Conservation (phyloP, 2,113 vertebrate species). For the Ctenomys sociabilis region DNA sequence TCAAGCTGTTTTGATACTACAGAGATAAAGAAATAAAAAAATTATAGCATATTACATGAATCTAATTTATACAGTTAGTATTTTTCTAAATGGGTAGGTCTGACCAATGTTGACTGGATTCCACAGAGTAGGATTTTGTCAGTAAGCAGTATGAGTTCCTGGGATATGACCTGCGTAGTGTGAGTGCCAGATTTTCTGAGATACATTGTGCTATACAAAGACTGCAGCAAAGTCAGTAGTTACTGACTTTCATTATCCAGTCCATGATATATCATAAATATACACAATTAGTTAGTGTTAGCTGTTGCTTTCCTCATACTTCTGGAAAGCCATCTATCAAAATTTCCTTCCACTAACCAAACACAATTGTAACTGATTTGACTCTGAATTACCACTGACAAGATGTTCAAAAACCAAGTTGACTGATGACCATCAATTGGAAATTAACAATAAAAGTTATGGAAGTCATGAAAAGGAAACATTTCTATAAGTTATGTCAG, state of each 20-base stretch:
- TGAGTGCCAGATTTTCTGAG: not conserved
- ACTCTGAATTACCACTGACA: constrained; percentile 48
- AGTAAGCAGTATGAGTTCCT: not conserved
- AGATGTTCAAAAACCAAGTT: not conserved
- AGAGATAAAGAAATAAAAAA: not conserved
- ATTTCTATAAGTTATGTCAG: constrained; percentile 71
- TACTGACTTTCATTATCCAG: not conserved
- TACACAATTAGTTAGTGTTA: not conserved
- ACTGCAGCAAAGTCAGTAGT: not conserved
- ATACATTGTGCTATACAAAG: not conserved
- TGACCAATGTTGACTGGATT: not conserved
- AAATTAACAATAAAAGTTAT: constrained; percentile 42
- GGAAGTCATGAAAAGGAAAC: constrained; percentile 40
- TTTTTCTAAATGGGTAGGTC: not conserved
- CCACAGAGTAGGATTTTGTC: not conserved
- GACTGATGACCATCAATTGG: constrained; percentile 54
- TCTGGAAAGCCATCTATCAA: not conserved
- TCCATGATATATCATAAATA: not conserved
- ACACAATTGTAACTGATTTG: not conserved
- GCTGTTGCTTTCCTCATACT: not conserved
- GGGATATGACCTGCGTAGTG: not conserved
- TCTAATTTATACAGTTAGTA: not conserved
- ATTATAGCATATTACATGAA: not conserved
- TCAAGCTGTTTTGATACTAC: not conserved
- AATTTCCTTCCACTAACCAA: constrained; percentile 51